Evolutionary conservation across 2,888 invertebrate species (phyloP), one percentile per base, ranked within the genome.

Genomic region (Spicauda simplicius): DNA sequence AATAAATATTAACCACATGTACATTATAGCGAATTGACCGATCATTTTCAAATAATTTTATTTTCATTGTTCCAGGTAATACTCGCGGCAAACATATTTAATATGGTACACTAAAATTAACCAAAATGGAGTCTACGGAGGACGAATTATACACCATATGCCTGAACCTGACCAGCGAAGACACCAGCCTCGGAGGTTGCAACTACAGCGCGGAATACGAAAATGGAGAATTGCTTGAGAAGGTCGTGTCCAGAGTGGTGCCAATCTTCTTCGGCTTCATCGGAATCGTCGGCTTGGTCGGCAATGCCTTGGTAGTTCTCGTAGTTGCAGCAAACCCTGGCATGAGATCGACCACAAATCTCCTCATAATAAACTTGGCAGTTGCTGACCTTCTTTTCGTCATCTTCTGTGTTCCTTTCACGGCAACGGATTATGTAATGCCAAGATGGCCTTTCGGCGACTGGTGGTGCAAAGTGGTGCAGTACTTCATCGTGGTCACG

Each of bases 301-400:
- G 98, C 69, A 98, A 98, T 86, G 95, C 96, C 0, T 90, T 98
- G 70, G 98, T 98, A 20, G 97, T 98, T 33, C 91, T 98, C 64
- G 98, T 98, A 12, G 97, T 98, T 0, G 95, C 97, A 14, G 96
- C 96, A 54, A 97, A 98, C 89, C 96, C 97, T 76, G 96, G 97
- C 80, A 98, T 98, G 98, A 94, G 98, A 77, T 98, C 97, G 45
- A 98, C 98, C 7, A 98, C 98, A 58, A 98, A 98, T 86, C 95
- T 98, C 54, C 94, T 98, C 33, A 98, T 98, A 76, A 97, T 98
- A 70, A 98, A 97, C 84, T 90, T 98, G 71, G 98, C 98, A 3
- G 94, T 98, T 30, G 98, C 98, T 48, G 98, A 98, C 85, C 93
- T 99, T 33, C 95, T 97, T 33, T 98, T 99, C 86, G 97, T 98